A percentile compares a stretch with the other conserved stretches of the same genome.
Evolutionary conservation across 1,140 invertebrate genomes (phyloP).

Genomic region (Lethrus apterus): DNA sequence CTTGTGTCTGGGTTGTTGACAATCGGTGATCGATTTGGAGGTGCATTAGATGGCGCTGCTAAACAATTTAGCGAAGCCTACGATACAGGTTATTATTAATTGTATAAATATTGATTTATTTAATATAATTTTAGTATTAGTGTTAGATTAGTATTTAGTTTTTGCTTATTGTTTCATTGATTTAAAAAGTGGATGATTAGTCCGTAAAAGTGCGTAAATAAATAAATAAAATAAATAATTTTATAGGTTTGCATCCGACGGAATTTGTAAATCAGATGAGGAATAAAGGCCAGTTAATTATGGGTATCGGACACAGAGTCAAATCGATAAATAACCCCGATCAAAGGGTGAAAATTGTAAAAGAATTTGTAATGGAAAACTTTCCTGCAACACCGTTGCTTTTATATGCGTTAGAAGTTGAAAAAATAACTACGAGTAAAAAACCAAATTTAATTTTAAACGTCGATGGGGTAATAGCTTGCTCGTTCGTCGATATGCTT

Average conservation of each 20-base stretch:
- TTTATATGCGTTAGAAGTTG: conserved; percentile 93
- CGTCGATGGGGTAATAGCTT: conserved; percentile 97
- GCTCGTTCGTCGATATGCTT: conserved; percentile 94
- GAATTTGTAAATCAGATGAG: conserved; percentile 98
- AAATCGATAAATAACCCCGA: conserved; percentile 99
- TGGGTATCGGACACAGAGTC: conserved; percentile 96
- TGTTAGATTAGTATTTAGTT: not conserved
- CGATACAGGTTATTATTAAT: conserved; percentile 63
- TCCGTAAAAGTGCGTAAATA: no score
- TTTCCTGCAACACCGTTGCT: conserved; percentile 90
- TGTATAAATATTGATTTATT: conserved; percentile 2
- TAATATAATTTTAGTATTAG: not conserved
- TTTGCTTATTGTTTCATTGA: no score
- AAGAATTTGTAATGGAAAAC: conserved; percentile 89
- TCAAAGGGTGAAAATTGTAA: conserved; percentile 93
- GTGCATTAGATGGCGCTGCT: conserved; percentile 94
- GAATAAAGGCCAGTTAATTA: conserved; percentile 95
- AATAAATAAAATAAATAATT: no score
- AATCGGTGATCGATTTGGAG: conserved; percentile 98
- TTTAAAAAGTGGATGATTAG: no score
- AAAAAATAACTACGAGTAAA: conserved; percentile 98
- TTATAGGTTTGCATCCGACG: conserved; percentile 76
- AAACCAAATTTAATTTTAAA: conserved; percentile 99
- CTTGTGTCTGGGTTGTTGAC: conserved; percentile 93
- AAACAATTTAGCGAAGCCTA: conserved; percentile 94